Percentiles rank a stretch among this genome's conserved stretches.
These are phyloP conservation scores for Malthinus flaveolus DNA, from an alignment of 2,888 invertebrate genomes.

Conservation along the genomic window DNA sequence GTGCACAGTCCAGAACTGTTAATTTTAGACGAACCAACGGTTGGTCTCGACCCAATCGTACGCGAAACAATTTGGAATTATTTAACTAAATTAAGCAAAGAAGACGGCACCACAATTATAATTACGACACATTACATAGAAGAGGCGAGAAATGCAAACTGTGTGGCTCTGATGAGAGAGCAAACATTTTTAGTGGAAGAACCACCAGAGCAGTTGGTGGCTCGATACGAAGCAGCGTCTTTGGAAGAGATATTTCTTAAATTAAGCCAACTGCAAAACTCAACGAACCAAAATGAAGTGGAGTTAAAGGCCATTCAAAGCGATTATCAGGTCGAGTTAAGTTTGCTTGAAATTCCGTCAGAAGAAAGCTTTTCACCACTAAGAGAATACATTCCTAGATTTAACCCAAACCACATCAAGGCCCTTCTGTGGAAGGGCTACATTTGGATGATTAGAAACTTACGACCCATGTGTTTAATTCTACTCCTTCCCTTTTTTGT, in stretches of 20 bases:
- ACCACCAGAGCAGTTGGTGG: conserved; percentile 71
- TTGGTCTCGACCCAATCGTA: conserved; percentile 86
- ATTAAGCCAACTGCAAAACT: conserved; percentile 75
- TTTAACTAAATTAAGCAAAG: conserved; percentile 75
- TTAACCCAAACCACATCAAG: conserved; percentile 59
- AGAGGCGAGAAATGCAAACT: conserved; percentile 80
- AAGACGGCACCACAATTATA: conserved; percentile 77
- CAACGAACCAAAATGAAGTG: background rate
- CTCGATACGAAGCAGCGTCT: conserved; percentile 71
- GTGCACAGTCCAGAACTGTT: conserved; percentile 87
- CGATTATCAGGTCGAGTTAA: conserved; percentile 50
- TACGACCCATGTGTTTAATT: conserved; percentile 81
- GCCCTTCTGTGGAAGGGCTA: conserved; percentile 88
- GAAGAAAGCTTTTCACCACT: conserved; percentile 55
- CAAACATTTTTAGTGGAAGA: conserved; percentile 83
- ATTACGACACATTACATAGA: conserved; percentile 89
- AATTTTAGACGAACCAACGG: conserved; percentile 92
- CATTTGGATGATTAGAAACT: conserved; percentile 83
- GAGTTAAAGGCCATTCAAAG: conserved; percentile 58
- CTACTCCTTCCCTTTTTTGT: conserved; percentile 83
- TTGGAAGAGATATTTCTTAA: conserved; percentile 83
- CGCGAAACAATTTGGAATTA: conserved; percentile 86
- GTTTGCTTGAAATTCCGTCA: conserved; percentile 68
- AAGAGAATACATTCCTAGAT: conserved; percentile 54
- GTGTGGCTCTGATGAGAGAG: conserved; percentile 81